A percentile compares a stretch with the other conserved stretches of the same genome.
Conservation (phyloP, 2,113 vertebrate species). For the Myanophis thanlyinensis region DNA sequence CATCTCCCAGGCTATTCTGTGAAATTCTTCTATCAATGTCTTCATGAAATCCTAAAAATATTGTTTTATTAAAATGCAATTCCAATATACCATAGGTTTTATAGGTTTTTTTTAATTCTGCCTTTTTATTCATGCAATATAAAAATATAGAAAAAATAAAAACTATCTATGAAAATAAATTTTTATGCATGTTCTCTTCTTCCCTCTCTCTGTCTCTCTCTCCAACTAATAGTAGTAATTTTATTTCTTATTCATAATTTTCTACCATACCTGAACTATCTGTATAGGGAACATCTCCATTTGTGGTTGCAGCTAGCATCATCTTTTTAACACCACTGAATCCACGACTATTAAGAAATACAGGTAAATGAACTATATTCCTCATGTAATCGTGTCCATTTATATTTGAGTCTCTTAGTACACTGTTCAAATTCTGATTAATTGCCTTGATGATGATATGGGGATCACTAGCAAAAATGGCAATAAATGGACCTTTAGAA, state of each 20-base stretch:
- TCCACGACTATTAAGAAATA: conserved; percentile 97
- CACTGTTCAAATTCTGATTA: conserved; percentile 98
- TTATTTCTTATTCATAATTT: accelerated
- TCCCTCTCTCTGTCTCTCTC: not conserved
- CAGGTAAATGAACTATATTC: conserved; percentile 95
- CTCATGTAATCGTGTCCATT: conserved; percentile 99
- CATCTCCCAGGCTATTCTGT: conserved; percentile 86
- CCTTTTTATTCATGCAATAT: not conserved
- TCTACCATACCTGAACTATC: conserved; percentile 71
- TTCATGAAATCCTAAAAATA: conserved; percentile 80
- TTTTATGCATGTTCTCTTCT: too few relatives aligned
- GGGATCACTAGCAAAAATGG: conserved; percentile 97
- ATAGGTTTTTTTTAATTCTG: not conserved
- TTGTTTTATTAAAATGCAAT: not conserved
- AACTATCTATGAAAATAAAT: not conserved
- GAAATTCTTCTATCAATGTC: conserved; percentile 88
- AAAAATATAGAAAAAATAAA: not conserved
- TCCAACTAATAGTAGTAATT: not conserved
- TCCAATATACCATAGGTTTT: not conserved
- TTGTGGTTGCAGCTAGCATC: conserved; percentile 77
- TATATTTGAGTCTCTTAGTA: conserved; percentile 97
- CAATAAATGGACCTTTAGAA: conserved; percentile 97
- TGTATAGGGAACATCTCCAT: conserved; percentile 78
- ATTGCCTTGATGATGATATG: conserved; percentile 99
- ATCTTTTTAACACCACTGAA: conserved; percentile 85